Conservation (phyloP, 2,888 invertebrate genomes). For the Aphidius colemani region DNA sequence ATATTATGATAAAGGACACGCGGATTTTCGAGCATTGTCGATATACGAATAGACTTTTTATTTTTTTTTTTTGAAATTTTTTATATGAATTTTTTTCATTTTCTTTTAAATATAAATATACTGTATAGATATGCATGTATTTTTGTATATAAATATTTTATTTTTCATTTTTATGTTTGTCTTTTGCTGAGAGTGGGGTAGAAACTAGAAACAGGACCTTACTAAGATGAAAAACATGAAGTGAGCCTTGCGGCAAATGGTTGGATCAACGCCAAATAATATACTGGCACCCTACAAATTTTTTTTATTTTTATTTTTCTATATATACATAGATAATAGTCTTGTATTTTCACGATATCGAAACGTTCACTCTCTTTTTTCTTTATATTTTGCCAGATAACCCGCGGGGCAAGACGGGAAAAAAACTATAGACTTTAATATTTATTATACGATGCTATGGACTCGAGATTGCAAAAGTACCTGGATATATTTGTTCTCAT, state of each 20-base stretch:
- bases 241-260: constrained; percentile 54
- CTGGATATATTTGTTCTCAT: constrained; percentile 38
- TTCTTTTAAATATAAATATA: background rate
- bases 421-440: constrained; percentile 50
- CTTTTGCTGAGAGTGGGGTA: constrained; percentile 32
- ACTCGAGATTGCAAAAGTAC: constrained; percentile 44
- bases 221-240: constrained; percentile 59
- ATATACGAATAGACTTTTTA: constrained; percentile 19
- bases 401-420: constrained; percentile 6
- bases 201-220: constrained; percentile 41
- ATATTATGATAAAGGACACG: constrained; percentile 22
- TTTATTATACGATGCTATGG: constrained; percentile 52
- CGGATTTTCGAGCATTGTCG: constrained; percentile 21
- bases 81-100: constrained; percentile 3
- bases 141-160: constrained; percentile 8
- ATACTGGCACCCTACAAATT: constrained; percentile 52
- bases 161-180: constrained; percentile 29
- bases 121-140: background rate
- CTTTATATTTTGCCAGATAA: constrained; percentile 5
- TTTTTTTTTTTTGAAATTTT: constrained; percentile 13
- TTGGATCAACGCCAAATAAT: constrained; percentile 59
- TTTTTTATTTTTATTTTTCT: constrained; percentile 32
- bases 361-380: constrained; percentile 12
- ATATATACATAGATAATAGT: constrained; percentile 12
- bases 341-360: too few relatives aligned